These are phyloP conservation scores for Tokudaia tokunoshimensis DNA, from an alignment of 2,797 vertebrate genomes.

Conservation along the genomic window DNA sequence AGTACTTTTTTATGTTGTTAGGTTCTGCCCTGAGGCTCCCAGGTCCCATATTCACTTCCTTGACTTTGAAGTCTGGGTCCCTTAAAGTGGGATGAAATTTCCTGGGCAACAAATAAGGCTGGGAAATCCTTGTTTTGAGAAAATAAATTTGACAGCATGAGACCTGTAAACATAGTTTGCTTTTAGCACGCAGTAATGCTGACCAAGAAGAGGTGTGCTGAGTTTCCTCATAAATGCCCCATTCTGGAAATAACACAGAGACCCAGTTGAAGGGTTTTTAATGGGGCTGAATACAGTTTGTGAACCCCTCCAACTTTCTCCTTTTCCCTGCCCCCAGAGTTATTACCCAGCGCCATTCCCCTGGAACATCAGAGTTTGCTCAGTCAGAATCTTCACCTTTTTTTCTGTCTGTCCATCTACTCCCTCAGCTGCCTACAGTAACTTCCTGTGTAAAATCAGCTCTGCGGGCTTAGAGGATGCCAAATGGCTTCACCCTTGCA, in stretches of 20 bases:
- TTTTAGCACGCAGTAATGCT: constrained; percentile 44
- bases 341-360: constrained; percentile 22
- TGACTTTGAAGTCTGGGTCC: constrained; percentile 68
- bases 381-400: constrained; percentile 75
- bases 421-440: constrained; percentile 59
- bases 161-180: constrained; percentile 63
- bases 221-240: constrained; percentile 59
- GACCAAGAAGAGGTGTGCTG: not conserved
- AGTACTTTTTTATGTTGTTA: not conserved
- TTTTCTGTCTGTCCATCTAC: constrained; percentile 42
- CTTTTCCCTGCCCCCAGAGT: constrained; percentile 53
- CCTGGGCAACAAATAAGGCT: constrained; percentile 72
- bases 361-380: constrained; percentile 68
- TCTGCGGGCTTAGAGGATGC: not conserved
- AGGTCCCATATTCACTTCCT: constrained; percentile 54
- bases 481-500: not conserved
- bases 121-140: constrained; percentile 47
- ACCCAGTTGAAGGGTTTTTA: constrained; percentile 75
- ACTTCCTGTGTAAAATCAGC: constrained; percentile 77
- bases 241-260: constrained; percentile 69
- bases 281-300: constrained; percentile 68
- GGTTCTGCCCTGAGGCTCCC: not conserved
- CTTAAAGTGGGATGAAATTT: constrained; percentile 76
- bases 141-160: constrained; percentile 62
- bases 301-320: constrained; percentile 55